A percentile compares a stretch with the other conserved stretches of the same genome.
Evolutionary conservation across 2,797 vertebrate genomes (phyloP).

Genomic region (Gymnoscopelus microlampas): DNA sequence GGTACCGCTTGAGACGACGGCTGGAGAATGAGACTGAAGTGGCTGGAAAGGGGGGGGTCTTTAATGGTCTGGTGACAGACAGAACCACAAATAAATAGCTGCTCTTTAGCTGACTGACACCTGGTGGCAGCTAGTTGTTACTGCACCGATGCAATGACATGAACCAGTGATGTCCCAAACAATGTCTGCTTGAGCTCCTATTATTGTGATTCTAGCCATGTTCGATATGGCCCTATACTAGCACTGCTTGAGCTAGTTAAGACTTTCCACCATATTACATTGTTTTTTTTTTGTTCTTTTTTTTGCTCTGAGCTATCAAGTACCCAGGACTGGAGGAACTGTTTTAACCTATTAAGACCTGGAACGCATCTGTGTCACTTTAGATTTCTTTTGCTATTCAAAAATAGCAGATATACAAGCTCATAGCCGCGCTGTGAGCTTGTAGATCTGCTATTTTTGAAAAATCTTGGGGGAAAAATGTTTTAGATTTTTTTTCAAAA

Average conservation of each 20-base stretch:
- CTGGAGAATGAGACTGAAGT: slow-evolving; percentile 28
- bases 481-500: no score
- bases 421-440: no score
- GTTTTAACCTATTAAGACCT: no score
- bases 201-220: no score
- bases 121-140: slow-evolving; percentile 56
- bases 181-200: no score
- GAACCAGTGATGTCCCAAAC: slow-evolving; percentile 9
- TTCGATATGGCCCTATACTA: no score
- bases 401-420: no score
- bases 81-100: slow-evolving; percentile 44
- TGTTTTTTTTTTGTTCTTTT: no score
- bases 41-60: slow-evolving; percentile 37
- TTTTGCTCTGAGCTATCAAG: not conserved
- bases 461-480: no score
- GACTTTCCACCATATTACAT: not conserved
- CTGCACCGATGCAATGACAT: slow-evolving; percentile 45
- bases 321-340: not conserved
- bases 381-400: no score
- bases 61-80: slow-evolving; percentile 26
- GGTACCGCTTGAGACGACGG: slow-evolving; percentile 54
- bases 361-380: no score
- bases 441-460: no score
- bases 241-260: not conserved
- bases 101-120: slow-evolving; percentile 59